A percentile compares a stretch with the other conserved stretches of the same genome.
Conservation (phyloP, 2,113 vertebrate species). For the Dolichallabes microphthalmus region DNA sequence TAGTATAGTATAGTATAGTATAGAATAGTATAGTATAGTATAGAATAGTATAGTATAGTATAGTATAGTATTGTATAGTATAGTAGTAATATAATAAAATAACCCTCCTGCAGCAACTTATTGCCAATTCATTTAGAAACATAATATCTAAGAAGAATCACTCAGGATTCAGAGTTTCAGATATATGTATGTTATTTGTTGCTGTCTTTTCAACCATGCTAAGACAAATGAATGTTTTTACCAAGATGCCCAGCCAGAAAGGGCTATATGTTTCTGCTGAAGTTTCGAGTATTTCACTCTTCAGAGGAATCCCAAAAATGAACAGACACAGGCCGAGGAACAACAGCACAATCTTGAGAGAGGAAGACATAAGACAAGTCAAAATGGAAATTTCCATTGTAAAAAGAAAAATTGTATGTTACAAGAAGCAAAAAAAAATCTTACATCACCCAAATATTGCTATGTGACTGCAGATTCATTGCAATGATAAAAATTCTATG, state of each 20-base stretch:
- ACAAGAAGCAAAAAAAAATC: not conserved
- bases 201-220: not conserved
- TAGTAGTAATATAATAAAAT: not conserved
- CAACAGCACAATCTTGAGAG: slow-evolving; percentile 45
- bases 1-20: no score
- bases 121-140: not conserved
- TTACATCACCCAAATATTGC: not conserved
- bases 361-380: slow-evolving; percentile 14
- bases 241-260: slow-evolving; percentile 59
- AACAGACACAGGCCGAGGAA: slow-evolving; percentile 39
- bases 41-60: not conserved
- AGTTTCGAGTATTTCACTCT: fast-evolving
- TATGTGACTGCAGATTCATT: not conserved
- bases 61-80: no score
- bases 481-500: not conserved
- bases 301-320: not conserved
- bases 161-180: not conserved
- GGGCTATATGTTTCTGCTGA: not conserved
- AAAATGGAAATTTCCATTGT: not conserved
- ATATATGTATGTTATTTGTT: not conserved
- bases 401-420: not conserved
- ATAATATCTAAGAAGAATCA: not conserved
- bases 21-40: no score
- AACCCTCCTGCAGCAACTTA: not conserved
- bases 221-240: slow-evolving; percentile 44